Evolutionary conservation across 2,888 invertebrate species (phyloP).

Genomic region (Chirona hameri): DNA sequence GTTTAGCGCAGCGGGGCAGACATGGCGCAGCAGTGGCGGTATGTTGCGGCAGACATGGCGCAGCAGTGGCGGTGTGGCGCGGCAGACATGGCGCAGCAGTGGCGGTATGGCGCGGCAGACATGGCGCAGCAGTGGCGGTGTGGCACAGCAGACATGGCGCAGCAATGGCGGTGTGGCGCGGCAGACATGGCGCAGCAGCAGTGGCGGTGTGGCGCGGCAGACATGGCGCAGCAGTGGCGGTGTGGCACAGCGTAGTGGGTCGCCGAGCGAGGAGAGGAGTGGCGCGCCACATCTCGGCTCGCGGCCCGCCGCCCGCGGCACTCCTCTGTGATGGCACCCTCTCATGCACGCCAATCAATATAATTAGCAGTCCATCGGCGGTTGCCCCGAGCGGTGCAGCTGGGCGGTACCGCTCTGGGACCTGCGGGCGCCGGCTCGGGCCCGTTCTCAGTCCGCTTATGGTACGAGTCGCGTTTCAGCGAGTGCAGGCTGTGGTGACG

Average conservation of each 20-base stretch:
- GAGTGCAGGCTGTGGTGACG: too few relatives aligned
- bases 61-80: too few relatives aligned
- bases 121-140: neutral
- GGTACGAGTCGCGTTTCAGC: too few relatives aligned
- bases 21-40: too few relatives aligned
- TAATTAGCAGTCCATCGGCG: constrained; percentile 1
- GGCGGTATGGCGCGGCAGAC: neutral
- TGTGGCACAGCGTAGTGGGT: neutral
- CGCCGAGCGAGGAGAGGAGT: neutral
- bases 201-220: too few relatives aligned
- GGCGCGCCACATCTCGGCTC: neutral
- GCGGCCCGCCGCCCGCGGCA: neutral
- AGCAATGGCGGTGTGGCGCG: neutral
- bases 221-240: too few relatives aligned
- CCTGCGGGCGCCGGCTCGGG: too few relatives aligned
- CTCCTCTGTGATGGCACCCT: neutral
- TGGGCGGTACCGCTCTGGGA: too few relatives aligned
- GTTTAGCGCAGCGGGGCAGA: too few relatives aligned
- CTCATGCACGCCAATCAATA: neutral
- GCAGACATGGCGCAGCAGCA: neutral
- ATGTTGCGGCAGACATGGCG: too few relatives aligned
- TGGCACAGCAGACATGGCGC: neutral
- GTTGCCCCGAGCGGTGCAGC: neutral
- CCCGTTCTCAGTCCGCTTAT: too few relatives aligned
- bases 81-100: too few relatives aligned